Conservation (phyloP, 1,140 invertebrate genomes). For the Trichonephila inaurata region DNA sequence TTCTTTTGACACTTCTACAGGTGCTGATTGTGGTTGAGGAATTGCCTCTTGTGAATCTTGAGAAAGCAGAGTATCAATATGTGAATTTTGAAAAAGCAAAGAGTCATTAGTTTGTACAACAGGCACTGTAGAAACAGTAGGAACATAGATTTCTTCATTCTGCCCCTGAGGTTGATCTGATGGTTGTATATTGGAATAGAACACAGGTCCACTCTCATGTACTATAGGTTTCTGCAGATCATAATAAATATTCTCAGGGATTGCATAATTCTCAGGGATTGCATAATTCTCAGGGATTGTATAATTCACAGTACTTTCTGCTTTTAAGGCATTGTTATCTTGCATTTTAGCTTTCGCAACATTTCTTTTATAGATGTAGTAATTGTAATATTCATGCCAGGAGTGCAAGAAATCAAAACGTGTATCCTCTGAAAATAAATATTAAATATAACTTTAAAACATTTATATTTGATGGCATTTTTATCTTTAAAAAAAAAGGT, state of each 20-base stretch:
- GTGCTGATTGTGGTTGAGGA: neutral
- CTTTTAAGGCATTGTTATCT: neutral
- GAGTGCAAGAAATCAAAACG: constrained; percentile 90
- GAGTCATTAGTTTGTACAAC: neutral
- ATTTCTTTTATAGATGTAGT: constrained; percentile 84
- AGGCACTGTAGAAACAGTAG: neutral
- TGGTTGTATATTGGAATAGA: neutral
- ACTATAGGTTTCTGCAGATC: neutral
- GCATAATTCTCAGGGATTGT: neutral
- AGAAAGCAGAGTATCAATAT: neutral
- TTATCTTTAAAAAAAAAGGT: no score
- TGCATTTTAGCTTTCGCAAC: neutral
- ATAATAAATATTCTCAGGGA: neutral
- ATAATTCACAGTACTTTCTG: neutral
- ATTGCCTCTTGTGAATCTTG: constrained; percentile 6
- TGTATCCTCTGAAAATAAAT: constrained; percentile 83
- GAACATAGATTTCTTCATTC: neutral
- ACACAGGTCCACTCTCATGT: constrained; percentile 20
- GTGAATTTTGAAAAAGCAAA: constrained; percentile 12
- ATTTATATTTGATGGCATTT: no score
- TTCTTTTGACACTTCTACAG: neutral
- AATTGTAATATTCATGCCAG: constrained; percentile 87
- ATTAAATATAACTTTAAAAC: neutral
- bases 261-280: neutral
- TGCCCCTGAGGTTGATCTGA: neutral